phyloP scores from a whole-genome alignment of 2,888 invertebrate genomes.

The Choreutis nemorana region DNA sequence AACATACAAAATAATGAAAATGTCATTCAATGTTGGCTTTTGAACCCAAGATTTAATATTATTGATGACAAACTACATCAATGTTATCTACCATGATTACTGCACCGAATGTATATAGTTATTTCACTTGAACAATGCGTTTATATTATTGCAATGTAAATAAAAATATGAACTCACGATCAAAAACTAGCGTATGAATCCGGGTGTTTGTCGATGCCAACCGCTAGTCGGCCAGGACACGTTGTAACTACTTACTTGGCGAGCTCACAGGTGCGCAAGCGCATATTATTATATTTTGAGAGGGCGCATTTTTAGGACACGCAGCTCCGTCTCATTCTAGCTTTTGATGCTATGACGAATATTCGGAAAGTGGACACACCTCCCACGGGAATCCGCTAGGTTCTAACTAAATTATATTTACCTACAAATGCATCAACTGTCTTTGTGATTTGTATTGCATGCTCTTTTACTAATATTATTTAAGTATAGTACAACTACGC shows the following conservation, averaged over 20 bases:
- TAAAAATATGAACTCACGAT: conserved; percentile 27
- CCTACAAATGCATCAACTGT: too few relatives aligned
- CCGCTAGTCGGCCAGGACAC: conserved; percentile 30
- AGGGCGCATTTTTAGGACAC: conserved; percentile 35
- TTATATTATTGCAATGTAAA: not conserved
- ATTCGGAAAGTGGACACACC: conserved; percentile 14
- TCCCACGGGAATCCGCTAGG: too few relatives aligned
- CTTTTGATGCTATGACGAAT: conserved; percentile 14
- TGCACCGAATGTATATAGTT: not conserved
- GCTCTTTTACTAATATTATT: conserved; percentile 1
- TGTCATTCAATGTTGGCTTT: too few relatives aligned
- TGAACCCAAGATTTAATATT: too few relatives aligned
- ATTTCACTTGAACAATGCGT: not conserved
- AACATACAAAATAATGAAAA: too few relatives aligned
- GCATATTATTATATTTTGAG: conserved; percentile 47
- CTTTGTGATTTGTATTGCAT: too few relatives aligned
- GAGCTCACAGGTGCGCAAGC: conserved; percentile 41
- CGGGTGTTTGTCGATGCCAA: too few relatives aligned
- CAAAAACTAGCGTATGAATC: too few relatives aligned
- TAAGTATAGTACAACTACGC: not conserved
- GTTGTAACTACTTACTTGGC: conserved; percentile 35
- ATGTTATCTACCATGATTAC: too few relatives aligned
- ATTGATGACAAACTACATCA: too few relatives aligned
- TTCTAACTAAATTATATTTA: too few relatives aligned
- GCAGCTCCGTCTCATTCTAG: conserved; percentile 23